Evolutionary conservation across 2,888 invertebrate genomes (phyloP).

Genomic region (Serripes groenlandicus): DNA sequence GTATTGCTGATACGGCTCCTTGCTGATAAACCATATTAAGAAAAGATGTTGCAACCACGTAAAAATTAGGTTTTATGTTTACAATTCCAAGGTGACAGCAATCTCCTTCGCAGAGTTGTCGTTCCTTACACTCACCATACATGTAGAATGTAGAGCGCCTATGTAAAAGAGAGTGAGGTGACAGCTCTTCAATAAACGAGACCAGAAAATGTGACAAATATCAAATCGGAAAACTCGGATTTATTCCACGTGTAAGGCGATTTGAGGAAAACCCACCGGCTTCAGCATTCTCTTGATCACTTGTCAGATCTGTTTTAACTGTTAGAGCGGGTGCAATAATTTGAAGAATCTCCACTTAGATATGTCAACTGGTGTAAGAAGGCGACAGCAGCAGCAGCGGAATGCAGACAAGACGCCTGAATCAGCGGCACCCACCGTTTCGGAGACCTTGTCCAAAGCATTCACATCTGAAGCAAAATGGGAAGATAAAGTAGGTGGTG

Average conservation of each 20-base stretch:
- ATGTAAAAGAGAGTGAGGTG: too few relatives aligned
- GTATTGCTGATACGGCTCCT: too few relatives aligned
- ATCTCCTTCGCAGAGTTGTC: too few relatives aligned
- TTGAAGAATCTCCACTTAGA: not conserved
- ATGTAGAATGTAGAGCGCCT: too few relatives aligned
- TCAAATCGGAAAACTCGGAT: slow-evolving; percentile 13
- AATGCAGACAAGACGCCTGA: slow-evolving; percentile 57
- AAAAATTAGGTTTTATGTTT: too few relatives aligned
- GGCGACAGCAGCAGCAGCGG: slow-evolving; percentile 9
- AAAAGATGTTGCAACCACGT: too few relatives aligned
- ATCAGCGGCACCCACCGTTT: slow-evolving; percentile 48
- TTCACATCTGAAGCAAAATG: slow-evolving; percentile 73
- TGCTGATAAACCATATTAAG: too few relatives aligned
- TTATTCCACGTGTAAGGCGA: not conserved
- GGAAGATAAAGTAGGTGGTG: slow-evolving; percentile 73
- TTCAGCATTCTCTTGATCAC: not conserved
- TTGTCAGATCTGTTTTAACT: not conserved
- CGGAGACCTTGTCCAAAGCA: slow-evolving; percentile 68
- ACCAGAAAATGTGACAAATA: not conserved
- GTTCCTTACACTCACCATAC: too few relatives aligned
- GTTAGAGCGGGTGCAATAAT: too few relatives aligned
- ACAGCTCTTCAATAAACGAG: not conserved
- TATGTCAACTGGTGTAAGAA: not conserved
- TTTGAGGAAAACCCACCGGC: too few relatives aligned
- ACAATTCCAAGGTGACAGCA: too few relatives aligned